Base-by-base conservation (phyloP, 1,140 invertebrate genomes). In the Arctopsyche grandis region DNA sequence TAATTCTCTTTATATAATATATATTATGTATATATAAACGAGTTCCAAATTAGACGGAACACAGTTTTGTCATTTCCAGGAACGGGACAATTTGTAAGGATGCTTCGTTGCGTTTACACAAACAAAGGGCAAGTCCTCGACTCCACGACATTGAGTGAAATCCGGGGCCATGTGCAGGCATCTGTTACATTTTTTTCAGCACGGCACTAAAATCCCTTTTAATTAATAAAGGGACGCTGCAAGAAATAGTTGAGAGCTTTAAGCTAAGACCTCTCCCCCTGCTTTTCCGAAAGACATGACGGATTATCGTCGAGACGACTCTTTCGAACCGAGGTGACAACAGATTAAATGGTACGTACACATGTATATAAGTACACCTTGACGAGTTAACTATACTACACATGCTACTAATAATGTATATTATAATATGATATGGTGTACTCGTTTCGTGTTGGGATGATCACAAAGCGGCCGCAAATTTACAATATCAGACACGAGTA, bases 161-260 rank as follows among this genome's bases (percentile, higher is more conserved):
- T 43, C 38, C 26, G 46, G n/a, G 9, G 22, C 79, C 79, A 74
- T 66, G 56, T 74, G 79, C 70, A 12, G 19, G 43, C 69, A 80
- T 69, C 74, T 80, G 75, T 71, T 77, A 46, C 77, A 77, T 58
- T 80, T 77, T 70, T 56, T 52, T 44, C 56, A 44, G 63, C 16
- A 21, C 16, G 56, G 56, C 16, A 58, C 71, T 75, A 76, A 74
- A 77, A 80, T 80, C 70, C 69, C 43, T 12, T 77, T 69, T 52
- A 80, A 80, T 80, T 80, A 80, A 80, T 80, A 80, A 80, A 70
- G 69, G 79, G 77, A 77, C 48, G 69, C 69, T 73, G 46, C 24
- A 21, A 60, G 26, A 74, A 73, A 78, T 78, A 77, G 52, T 80
- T 52, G 43, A 71, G 79, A 69, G 58, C 52, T 80, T 80, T 22